These are phyloP conservation scores for Rhizoglyphus robini DNA, from an alignment of 1,140 invertebrate genomes.

Conservation along the genomic window DNA sequence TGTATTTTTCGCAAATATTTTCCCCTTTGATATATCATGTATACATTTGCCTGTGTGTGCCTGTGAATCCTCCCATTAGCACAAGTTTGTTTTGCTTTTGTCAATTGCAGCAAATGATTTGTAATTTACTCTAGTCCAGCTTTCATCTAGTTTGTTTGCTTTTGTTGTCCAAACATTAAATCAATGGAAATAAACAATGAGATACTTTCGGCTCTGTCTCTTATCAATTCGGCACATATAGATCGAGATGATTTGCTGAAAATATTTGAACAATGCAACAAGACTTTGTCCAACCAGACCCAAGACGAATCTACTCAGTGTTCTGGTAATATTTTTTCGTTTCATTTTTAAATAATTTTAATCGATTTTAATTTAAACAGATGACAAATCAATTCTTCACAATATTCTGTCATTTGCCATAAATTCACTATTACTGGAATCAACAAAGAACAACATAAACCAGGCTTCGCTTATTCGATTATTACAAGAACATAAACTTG, in stretches of 20 bases:
- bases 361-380: not conserved
- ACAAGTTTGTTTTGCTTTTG: no score
- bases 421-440: conserved; percentile 1
- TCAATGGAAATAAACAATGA: not conserved
- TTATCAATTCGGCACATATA: conserved; percentile 1
- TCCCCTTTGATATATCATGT: no score
- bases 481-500: not conserved
- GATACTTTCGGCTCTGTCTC: not conserved
- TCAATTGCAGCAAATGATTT: no score
- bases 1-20: no score
- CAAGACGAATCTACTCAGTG: no score
- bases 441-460: not conserved
- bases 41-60: no score
- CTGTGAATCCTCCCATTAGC: no score
- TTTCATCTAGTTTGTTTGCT: no score
- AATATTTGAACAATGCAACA: not conserved
- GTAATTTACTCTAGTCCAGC: no score
- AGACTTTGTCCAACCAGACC: not conserved
- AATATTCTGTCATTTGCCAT: conserved; percentile 3
- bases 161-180: no score
- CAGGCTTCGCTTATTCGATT: not conserved
- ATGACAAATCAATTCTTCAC: not conserved
- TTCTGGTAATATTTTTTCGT: not conserved
- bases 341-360: not conserved
- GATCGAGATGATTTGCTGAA: not conserved